These are phyloP conservation scores for Phoxinus phoxinus DNA, from an alignment of 2,113 vertebrate genomes.

Conservation along the genomic window DNA sequence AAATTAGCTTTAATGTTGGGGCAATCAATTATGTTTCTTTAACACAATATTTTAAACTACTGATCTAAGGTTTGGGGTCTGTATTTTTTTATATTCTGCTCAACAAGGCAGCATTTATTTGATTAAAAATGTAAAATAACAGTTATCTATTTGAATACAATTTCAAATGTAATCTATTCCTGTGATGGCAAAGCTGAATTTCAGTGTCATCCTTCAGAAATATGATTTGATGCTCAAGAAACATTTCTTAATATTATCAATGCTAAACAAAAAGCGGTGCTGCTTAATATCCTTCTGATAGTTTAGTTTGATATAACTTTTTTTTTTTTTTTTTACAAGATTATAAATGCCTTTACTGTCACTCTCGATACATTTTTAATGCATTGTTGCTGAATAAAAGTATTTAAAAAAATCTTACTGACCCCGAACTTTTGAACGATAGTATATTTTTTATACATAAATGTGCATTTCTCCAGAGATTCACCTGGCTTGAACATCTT, in stretches of 20 bases:
- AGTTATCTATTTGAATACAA: too few species aligned
- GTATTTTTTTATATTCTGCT: too few species aligned
- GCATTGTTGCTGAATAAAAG: too few species aligned
- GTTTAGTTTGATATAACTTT: not conserved
- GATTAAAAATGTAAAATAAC: too few species aligned
- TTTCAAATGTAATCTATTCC: too few species aligned
- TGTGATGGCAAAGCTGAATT: too few species aligned
- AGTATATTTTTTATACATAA: not conserved
- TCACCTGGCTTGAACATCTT: constrained; percentile 67
- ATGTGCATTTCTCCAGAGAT: not conserved
- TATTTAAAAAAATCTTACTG: not conserved
- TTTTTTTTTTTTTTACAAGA: not conserved
- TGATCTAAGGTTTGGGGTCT: not conserved
- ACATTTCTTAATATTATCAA: not conserved
- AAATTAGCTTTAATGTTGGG: not conserved
- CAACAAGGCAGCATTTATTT: too few species aligned
- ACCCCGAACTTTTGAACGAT: not conserved
- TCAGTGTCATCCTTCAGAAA: not conserved
- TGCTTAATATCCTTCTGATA: not conserved
- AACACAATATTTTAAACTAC: not conserved
- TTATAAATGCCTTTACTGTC: not conserved
- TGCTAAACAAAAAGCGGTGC: not conserved
- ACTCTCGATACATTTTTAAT: too few species aligned
- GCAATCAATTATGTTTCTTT: not conserved
- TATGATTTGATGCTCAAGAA: not conserved